Conservation (phyloP, 2,113 vertebrate genomes). For the Nothoprocta pentlandii region DNA sequence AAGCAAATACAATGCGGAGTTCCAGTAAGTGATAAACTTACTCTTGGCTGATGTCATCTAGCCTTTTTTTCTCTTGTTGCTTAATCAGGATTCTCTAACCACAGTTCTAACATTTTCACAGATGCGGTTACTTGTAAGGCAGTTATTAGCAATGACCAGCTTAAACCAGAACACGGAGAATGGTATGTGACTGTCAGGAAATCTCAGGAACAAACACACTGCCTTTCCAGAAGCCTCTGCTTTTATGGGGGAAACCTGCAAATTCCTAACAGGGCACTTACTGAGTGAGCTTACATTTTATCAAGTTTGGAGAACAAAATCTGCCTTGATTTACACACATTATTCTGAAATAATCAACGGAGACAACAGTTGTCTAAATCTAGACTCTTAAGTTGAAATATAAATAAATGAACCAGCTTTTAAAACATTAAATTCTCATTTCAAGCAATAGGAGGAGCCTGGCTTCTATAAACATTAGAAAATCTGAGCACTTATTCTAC, state of each 20-base stretch:
- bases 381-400: not conserved
- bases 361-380: not conserved
- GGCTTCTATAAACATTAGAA: not conserved
- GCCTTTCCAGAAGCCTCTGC: not conserved
- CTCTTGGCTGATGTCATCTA: not conserved
- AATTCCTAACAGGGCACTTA: not conserved
- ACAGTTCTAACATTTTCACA: not conserved
- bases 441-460: not conserved
- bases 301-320: not conserved
- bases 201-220: not conserved
- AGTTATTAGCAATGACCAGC: not conserved
- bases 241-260: not conserved
- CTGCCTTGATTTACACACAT: not conserved
- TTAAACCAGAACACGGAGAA: not conserved
- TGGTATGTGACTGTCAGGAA: not conserved
- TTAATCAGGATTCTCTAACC: conserved; percentile 3
- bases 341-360: not conserved
- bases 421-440: not conserved
- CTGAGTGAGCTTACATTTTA: not conserved
- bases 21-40: conserved; percentile 12
- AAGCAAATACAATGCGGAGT: not conserved
- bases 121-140: not conserved
- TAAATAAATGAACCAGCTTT: not conserved
- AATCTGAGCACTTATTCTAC: not conserved
- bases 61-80: not conserved